Evolutionary conservation across 2,797 vertebrate genomes (phyloP).

Genomic region (Lithobates pipiens): DNA sequence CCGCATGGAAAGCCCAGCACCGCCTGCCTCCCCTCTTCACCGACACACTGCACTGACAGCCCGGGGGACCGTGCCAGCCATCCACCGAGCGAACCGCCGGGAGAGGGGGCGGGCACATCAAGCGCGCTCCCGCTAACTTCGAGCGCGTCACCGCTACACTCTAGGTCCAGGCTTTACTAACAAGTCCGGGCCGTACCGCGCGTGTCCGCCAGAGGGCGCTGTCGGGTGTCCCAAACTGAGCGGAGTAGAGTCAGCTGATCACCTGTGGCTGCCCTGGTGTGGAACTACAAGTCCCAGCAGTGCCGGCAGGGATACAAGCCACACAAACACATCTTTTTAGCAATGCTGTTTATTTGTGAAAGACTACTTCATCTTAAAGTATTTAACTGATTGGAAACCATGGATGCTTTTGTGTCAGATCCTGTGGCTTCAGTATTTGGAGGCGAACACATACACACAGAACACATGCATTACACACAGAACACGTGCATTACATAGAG

Average conservation of each 20-base stretch:
- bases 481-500: no score
- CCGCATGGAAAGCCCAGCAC: slow-evolving; percentile 80
- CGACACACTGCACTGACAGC: slow-evolving; percentile 15
- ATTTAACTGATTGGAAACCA: no score
- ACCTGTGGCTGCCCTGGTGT: slow-evolving; percentile 9
- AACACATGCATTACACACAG: no score
- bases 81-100: slow-evolving; percentile 33
- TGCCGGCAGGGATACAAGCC: no score
- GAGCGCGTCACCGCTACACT: not conserved
- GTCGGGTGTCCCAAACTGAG: not conserved
- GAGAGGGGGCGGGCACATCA: slow-evolving; percentile 50
- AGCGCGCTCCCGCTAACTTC: slow-evolving; percentile 35
- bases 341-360: no score
- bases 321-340: no score
- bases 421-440: no score
- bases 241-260: no score
- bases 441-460: no score
- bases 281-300: not conserved
- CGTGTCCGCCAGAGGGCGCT: slow-evolving; percentile 17
- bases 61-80: slow-evolving; percentile 10
- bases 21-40: not conserved
- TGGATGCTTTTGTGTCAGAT: no score
- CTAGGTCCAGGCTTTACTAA: not conserved
- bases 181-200: not conserved
- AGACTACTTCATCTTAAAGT: no score